These are phyloP conservation scores for Halocynthia roretzi DNA, from an alignment of 23 tunicate genomes.

Conservation along the genomic window DNA sequence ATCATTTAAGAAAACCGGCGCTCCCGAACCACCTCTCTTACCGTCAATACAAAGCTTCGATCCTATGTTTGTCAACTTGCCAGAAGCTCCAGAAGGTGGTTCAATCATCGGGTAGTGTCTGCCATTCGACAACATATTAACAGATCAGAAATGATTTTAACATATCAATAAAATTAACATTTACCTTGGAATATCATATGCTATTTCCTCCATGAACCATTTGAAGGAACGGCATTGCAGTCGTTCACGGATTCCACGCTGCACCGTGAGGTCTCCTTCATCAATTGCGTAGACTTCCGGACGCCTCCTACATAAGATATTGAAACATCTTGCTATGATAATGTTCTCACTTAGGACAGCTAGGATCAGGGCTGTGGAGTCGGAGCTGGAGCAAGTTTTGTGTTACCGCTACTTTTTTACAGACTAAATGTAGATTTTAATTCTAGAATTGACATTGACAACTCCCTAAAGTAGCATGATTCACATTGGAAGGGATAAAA, in stretches of 20 bases:
- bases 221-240: slow-evolving; percentile 77
- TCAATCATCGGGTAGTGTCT: slow-evolving; percentile 82
- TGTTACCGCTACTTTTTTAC: too few relatives aligned
- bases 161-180: not conserved
- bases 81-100: slow-evolving; percentile 84
- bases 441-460: not conserved
- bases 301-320: slow-evolving; percentile 48
- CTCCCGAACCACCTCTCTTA: slow-evolving; percentile 78
- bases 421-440: too few relatives aligned
- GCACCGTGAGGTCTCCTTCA: slow-evolving; percentile 60
- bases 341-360: not conserved
- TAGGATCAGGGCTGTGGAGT: not conserved
- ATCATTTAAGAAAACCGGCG: slow-evolving; percentile 49
- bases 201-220: slow-evolving; percentile 97
- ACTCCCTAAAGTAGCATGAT: not conserved
- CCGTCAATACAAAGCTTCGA: slow-evolving; percentile 77
- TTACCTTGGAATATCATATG: slow-evolving; percentile 94
- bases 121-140: not conserved
- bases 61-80: slow-evolving; percentile 54
- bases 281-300: slow-evolving; percentile 65
- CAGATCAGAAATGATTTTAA: too few relatives aligned
- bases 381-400: too few relatives aligned
- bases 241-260: slow-evolving; percentile 33
- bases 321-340: not conserved
- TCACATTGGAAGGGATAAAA: not conserved